Evolutionary conservation across 2,113 vertebrate genomes (phyloP).

Genomic region (Manacus vitellinus): DNA sequence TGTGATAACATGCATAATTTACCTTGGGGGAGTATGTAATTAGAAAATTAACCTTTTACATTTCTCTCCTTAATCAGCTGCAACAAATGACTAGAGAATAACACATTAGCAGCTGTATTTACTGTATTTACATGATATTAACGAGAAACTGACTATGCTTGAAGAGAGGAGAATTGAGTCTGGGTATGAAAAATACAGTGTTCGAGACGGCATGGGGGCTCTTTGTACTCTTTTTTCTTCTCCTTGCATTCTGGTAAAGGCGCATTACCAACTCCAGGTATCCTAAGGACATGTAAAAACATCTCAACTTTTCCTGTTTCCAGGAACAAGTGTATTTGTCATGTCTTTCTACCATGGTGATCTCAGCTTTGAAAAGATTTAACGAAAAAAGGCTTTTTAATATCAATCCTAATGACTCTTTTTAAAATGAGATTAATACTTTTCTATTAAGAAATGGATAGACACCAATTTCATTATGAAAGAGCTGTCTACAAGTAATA

Average conservation of each 20-base stretch:
- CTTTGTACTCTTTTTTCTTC: neutral
- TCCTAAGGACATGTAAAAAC: neutral
- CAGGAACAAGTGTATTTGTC: neutral
- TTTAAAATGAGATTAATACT: neutral
- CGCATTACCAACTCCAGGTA: neutral
- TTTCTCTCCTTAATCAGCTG: constrained; percentile 65
- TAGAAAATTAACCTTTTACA: constrained; percentile 77
- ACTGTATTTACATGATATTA: constrained; percentile 45
- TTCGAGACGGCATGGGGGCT: neutral
- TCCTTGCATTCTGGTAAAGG: neutral
- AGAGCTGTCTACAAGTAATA: neutral
- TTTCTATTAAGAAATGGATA: neutral
- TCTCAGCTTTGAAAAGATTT: neutral
- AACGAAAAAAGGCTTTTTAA: neutral
- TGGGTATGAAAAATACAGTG: neutral
- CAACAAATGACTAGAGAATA: constrained; percentile 56
- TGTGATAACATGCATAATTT: constrained; percentile 65
- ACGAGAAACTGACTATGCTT: neutral
- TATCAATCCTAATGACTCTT: neutral
- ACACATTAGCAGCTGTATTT: constrained; percentile 49
- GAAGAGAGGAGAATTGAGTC: neutral
- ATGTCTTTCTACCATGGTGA: neutral
- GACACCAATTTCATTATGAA: neutral
- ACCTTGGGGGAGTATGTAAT: constrained; percentile 58
- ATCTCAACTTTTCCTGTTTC: neutral